Conservation (phyloP, 2,888 invertebrate genomes). For the Salpingus planirostris region DNA sequence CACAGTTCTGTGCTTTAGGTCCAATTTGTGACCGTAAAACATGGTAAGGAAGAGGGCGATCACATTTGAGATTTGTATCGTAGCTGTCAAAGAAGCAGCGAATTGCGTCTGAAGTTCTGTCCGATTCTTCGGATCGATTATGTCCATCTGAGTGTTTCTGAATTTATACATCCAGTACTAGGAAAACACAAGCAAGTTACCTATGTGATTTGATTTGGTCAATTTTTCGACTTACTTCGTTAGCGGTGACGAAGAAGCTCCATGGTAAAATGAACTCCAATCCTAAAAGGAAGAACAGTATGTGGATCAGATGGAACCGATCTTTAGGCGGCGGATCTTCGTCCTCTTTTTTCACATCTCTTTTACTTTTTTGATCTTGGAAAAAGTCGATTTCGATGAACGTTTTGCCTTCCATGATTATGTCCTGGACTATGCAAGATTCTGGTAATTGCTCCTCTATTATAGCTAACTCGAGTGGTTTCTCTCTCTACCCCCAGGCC, state of each 20-base stretch:
- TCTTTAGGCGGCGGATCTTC: conserved; percentile 2
- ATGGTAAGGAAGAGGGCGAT: conserved; percentile 4
- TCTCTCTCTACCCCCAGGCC: too few species aligned
- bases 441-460: too few species aligned
- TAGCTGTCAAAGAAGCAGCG: conserved; percentile 4
- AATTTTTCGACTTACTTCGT: too few species aligned
- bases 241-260: conserved; percentile 9
- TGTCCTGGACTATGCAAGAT: too few species aligned
- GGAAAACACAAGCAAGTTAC: not conserved
- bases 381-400: too few species aligned
- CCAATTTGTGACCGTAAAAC: conserved; percentile 6
- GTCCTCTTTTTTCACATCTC: too few species aligned
- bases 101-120: conserved; percentile 8
- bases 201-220: conserved; percentile 1
- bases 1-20: conserved; percentile 2
- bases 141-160: conserved; percentile 3
- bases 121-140: not conserved
- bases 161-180: conserved; percentile 13
- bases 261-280: conserved; percentile 5
- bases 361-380: too few species aligned
- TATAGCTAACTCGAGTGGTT: too few species aligned
- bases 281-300: conserved; percentile 7
- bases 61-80: conserved; percentile 3
- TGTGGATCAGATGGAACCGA: conserved; percentile 2
- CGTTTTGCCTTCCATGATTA: too few species aligned